phyloP scores from a whole-genome alignment of 2,113 vertebrate species.

The Eudorcas thomsonii region DNA sequence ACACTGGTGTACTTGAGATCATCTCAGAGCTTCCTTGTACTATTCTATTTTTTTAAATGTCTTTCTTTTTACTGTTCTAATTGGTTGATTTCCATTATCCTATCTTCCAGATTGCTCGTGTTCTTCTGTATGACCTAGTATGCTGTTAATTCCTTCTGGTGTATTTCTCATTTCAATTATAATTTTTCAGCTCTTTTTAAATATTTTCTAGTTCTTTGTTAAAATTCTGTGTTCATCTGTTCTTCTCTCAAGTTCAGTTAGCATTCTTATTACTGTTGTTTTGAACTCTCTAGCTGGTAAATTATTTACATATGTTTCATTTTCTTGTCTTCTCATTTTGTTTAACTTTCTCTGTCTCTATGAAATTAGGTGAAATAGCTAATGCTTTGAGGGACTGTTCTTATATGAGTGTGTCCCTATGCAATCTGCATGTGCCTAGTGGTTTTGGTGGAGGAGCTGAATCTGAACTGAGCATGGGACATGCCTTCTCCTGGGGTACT shows the following conservation, averaged over 20 bases:
- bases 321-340: background rate
- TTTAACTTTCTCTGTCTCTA: background rate
- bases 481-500: background rate
- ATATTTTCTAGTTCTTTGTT: background rate
- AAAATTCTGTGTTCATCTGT: background rate
- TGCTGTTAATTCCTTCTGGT: background rate
- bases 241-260: background rate
- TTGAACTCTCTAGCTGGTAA: background rate
- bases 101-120: background rate
- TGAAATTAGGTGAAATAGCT: background rate
- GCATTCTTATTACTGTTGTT: background rate
- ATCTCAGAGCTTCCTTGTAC: background rate
- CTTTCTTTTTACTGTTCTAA: background rate
- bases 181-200: background rate
- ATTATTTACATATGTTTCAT: background rate
- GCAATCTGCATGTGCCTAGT: rapidly evolving
- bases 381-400: background rate
- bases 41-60: background rate
- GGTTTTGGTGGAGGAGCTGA: background rate
- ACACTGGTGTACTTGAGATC: background rate
- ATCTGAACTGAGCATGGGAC: background rate
- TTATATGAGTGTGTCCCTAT: rapidly evolving
- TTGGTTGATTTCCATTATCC: background rate
- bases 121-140: background rate
- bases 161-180: background rate